Percentiles rank a stretch among this genome's conserved stretches.
Conservation (phyloP, 2,113 vertebrate genomes). For the Pachycephala philippinensis region DNA sequence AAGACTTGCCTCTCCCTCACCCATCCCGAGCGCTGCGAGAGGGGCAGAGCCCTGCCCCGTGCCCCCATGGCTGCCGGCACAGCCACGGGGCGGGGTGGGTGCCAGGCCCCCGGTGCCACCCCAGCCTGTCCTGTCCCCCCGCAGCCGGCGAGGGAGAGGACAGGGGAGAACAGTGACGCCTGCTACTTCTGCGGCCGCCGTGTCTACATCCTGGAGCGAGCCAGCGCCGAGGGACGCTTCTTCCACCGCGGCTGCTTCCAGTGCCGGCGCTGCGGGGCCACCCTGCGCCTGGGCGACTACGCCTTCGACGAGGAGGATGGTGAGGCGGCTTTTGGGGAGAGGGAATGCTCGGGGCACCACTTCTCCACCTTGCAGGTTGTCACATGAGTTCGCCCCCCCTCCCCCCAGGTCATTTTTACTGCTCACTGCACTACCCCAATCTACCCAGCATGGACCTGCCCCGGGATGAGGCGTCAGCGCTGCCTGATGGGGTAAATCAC, state of each 20-base stretch:
- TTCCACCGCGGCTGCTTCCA: conserved; percentile 92
- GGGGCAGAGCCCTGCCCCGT: background rate
- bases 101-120: background rate
- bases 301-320: conserved; percentile 76
- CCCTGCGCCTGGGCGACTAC: conserved; percentile 83
- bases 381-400: accelerated
- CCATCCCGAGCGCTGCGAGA: background rate
- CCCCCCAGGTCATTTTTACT: conserved; percentile 68
- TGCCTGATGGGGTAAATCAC: background rate
- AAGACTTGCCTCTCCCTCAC: background rate
- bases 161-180: conserved; percentile 67
- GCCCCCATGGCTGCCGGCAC: background rate
- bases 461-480: accelerated
- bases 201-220: conserved; percentile 88
- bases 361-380: background rate
- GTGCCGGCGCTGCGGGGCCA: conserved; percentile 80
- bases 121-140: background rate
- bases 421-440: conserved; percentile 66
- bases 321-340: conserved; percentile 23
- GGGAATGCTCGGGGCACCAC: background rate
- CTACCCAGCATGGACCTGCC: background rate
- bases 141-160: background rate
- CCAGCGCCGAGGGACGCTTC: conserved; percentile 85
- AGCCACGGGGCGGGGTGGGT: background rate
- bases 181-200: conserved; percentile 84